Base-by-base conservation (phyloP, 2,888 invertebrate species). In the Ptychoptera contaminata region DNA sequence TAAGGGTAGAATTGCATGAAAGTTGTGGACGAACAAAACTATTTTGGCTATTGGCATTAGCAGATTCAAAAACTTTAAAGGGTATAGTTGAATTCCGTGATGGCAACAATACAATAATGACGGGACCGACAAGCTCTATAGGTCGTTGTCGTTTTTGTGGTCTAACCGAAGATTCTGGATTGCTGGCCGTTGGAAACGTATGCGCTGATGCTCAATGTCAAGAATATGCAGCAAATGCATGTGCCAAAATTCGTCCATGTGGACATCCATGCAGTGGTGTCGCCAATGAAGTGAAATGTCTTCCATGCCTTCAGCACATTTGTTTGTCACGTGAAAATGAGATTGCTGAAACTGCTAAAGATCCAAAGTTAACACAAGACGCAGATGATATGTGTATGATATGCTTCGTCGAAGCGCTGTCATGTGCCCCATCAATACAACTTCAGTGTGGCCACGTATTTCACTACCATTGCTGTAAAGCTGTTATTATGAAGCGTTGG, bases 301-400 rank as follows among this genome's bases (percentile, higher is more conserved):
- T 96, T 53, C 92, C 94, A 1, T 97, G 97, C 59, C 69, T 97
- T 51, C 82, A 84, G 56, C 81, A 84, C 55, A 82, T 92, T 2
- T 94, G 94, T 58, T 63, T 63, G 44, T 54, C 50, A 1, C 56
- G 60, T 6, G 62, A 65, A 44, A 65, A 62, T 38, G 60, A 62
- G 48, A 46, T 56, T 39, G 60, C 61, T 7, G 63, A 61, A 37
- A 58, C 56, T 42, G 40, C 56, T 37, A 59, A 56, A 31, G 61
- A 61, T 34, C 65, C 66, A 7, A 69, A 72, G 45, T 70, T 96
- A 42, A 82, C 88, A 12, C 97, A 97, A 65, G 97, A 97, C 63
- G 91, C 91, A 0, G 97, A 97, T 58, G 97, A 97, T 61, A 93
- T 97, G 91, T 97, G 97, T 67, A 96, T 97, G 90, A 91, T 97